Percentiles rank a stretch among this genome's conserved stretches.
Evolutionary conservation across 2,113 vertebrate genomes (phyloP).

Genomic region (Otocyon megalotis): DNA sequence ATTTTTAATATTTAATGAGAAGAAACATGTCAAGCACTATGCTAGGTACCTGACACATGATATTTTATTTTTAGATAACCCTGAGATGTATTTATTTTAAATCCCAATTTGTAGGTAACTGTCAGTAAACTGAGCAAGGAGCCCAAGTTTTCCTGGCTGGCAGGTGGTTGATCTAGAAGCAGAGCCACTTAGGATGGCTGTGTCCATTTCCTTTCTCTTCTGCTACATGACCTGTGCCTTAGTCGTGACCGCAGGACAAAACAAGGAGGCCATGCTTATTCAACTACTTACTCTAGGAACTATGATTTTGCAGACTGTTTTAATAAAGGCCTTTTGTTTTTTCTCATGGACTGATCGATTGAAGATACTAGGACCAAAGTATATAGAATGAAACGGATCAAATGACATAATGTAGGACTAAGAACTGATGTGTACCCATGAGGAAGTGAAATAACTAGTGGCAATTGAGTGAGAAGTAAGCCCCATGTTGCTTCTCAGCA

Average conservation of each 20-base stretch:
- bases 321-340: background rate
- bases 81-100: background rate
- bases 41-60: background rate
- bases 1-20: constrained; percentile 23
- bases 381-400: background rate
- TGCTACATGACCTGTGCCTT: background rate
- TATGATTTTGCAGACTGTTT: background rate
- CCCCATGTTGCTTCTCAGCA: background rate
- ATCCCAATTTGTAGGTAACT: background rate
- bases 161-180: background rate
- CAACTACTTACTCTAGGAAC: background rate
- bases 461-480: background rate
- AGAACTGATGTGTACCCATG: background rate
- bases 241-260: rapidly evolving
- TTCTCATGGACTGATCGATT: background rate
- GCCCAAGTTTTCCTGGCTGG: background rate
- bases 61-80: background rate
- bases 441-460: background rate
- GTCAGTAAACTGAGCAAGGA: background rate
- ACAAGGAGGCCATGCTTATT: background rate
- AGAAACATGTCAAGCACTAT: background rate
- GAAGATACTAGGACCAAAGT: background rate
- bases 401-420: background rate
- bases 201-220: background rate
- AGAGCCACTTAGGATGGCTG: background rate